Base-by-base conservation (phyloP, 2,113 vertebrate genomes). In the Gulo gulo region DNA sequence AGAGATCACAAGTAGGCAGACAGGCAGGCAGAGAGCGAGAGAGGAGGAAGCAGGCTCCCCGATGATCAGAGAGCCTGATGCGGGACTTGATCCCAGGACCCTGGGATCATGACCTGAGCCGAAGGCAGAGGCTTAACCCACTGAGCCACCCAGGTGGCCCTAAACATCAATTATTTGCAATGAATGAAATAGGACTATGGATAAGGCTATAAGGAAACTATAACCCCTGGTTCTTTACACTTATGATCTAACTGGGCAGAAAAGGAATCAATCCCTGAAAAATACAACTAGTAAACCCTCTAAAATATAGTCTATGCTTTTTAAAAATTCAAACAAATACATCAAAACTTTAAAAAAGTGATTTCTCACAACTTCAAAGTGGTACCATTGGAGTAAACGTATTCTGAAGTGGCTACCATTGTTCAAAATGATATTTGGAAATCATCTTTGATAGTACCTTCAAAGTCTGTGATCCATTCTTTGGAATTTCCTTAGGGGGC, bases 361-460 rank as follows among this genome's bases (percentile, higher is more conserved):
- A 67, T 83, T 96, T 90, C 71, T 88, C 23, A 84, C 2, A 73
- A 8, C 18, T 80, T 84, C 26, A 84, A 57, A 76, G 31, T 86
- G 20, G 20, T 86, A 85, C 3, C n/a, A 18, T 84, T 61, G 24
- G 9, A 57, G 9, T 93, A 97, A 97, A 95, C 50, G n/a, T 97
- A 82, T 82, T 65, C 50, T 69, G 14, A 96, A 95, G 81, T 91
- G 45, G 11, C 36, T 96, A 88, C 29, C 26, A 74, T 55, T 94
- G 59, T 96, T 96, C 79, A 71, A 96, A 95, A 88, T 42, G 59
- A 81, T 85, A 39, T 93, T 93, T 86, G 24, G 26, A 95, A 95
- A 78, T 10, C 8, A 18, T 83, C 79, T 90, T 94, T 61, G 31
- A 76, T 85, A 90, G 45, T 84, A 7, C 34, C 42, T 90, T 88